Base-by-base conservation (phyloP, 2,113 vertebrate species). In the Rhagologus leucostigma region DNA sequence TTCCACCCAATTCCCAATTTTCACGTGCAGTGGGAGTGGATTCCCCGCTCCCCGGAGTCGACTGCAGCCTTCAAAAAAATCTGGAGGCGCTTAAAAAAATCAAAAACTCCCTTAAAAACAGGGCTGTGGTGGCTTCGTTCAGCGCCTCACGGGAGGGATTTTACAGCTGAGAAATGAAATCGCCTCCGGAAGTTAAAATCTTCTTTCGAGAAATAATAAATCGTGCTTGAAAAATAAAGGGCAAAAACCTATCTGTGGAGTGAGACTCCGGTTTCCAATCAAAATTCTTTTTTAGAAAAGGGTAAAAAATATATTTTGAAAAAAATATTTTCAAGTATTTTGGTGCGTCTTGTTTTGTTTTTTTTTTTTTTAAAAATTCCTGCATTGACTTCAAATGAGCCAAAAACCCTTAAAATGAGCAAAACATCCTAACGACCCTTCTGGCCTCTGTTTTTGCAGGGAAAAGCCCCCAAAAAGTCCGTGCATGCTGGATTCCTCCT, bases 381-480 rank as follows among this genome's bases (percentile, higher is more conserved):
- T n/a, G 59, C 10, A 2, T 55, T 63, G 50, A 14, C 21, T 65
- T 46, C 33, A 47, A 47, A 67, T 18, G 22, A 42, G 29, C 6
- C 11, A 42, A 64, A 41, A 4, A 2, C 18, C 20, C 19, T 55
- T 50, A 13, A 62, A 44, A 53, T 4, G 49, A 60, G 21, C 4
- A 4, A 59, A 83, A 5, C 24, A 23, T 52, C 37, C 41, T 30
- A n/a, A 49, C 0, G 10, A 32, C 10, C 10, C 27, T 56, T 44
- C n/a, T 37, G 80, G 50, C 3, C 16, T 4, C 37, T 4, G 19
- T n/a, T 17, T 53, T 11, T 4, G 14, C n/a, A 41, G 33, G 13
- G 1, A 33, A 15, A 4, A 2, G 6, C 30, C 52, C 30, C 16
- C 3, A 12, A 20, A 44, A 55, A 6, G 1, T 46, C 76, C 0